A percentile compares a stretch with the other conserved stretches of the same genome.
These are phyloP conservation scores for Neosilurus mollespiculum DNA, from an alignment of 2,797 vertebrate species.

Conservation along the genomic window DNA sequence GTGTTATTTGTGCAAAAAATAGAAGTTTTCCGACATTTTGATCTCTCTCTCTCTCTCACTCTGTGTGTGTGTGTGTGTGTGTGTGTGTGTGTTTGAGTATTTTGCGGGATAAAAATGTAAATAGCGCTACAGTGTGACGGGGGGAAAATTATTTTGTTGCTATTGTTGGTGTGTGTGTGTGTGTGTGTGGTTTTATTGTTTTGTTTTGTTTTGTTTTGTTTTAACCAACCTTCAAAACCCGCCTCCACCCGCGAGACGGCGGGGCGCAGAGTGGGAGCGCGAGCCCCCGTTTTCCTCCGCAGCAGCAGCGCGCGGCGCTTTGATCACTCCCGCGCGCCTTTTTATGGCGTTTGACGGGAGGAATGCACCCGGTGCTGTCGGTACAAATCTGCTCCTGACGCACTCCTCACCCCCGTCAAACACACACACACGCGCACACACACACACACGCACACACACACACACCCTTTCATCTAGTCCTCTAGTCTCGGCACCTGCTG, in stretches of 20 bases:
- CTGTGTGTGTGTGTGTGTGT: conserved; percentile 39
- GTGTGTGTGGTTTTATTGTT: conserved; percentile 35
- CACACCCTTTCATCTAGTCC: conserved; percentile 76
- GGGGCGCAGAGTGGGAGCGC: conserved; percentile 16
- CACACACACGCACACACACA: no score
- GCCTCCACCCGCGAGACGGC: conserved; percentile 53
- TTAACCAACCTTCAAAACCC: conserved; percentile 53
- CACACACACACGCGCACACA: background rate
- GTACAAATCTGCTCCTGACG: conserved; percentile 73
- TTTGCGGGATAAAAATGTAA: conserved; percentile 78
- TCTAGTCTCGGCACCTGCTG: conserved; percentile 64
- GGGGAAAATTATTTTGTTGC: conserved; percentile 52
- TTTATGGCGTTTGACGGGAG: conserved; percentile 77
- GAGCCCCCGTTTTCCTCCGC: conserved; percentile 20
- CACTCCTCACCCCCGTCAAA: conserved; percentile 55
- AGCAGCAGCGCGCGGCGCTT: conserved; percentile 68
- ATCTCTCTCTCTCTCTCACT: conserved; percentile 12
- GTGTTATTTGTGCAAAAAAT: conserved; percentile 38
- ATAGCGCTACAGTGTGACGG: conserved; percentile 66
- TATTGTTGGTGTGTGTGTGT: conserved; percentile 6
- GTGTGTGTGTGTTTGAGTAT: conserved; percentile 61
- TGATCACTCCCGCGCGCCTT: conserved; percentile 76
- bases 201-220: conserved; percentile 59
- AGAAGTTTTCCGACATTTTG: conserved; percentile 69
- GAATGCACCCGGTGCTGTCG: conserved; percentile 78